Evolutionary conservation across 2,888 invertebrate genomes (phyloP).

Genomic region (Villa cingulata): DNA sequence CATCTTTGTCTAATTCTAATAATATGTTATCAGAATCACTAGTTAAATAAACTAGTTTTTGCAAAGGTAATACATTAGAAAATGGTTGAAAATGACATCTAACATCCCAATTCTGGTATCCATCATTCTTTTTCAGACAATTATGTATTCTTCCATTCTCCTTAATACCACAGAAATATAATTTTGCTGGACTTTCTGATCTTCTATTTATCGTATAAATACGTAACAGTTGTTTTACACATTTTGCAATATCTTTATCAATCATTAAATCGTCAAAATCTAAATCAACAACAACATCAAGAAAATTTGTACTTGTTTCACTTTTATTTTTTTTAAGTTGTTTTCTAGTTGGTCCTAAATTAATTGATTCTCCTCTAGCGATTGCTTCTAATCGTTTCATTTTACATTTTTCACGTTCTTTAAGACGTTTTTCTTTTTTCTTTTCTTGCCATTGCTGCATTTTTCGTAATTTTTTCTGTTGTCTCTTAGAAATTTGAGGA

Average conservation of each 20-base stretch:
- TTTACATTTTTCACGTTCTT: slow-evolving; percentile 58
- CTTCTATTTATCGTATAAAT: slow-evolving; percentile 86
- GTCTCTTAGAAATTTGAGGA: slow-evolving; percentile 38
- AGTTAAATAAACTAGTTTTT: slow-evolving; percentile 76
- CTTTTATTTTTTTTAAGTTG: slow-evolving; percentile 59
- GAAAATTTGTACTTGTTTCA: slow-evolving; percentile 49
- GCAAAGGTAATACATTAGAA: slow-evolving; percentile 55
- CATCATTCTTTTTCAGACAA: slow-evolving; percentile 67
- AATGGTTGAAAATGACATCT: slow-evolving; percentile 55
- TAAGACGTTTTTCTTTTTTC: slow-evolving; percentile 54
- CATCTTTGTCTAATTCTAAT: slow-evolving; percentile 54
- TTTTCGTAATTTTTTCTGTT: slow-evolving; percentile 53
- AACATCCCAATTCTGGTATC: slow-evolving; percentile 88
- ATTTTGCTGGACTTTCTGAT: slow-evolving; percentile 61
- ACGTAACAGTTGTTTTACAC: slow-evolving; percentile 77
- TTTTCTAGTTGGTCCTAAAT: slow-evolving; percentile 61
- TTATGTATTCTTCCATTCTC: slow-evolving; percentile 51
- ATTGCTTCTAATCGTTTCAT: slow-evolving; percentile 54
- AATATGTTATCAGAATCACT: slow-evolving; percentile 88
- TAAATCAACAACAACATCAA: slow-evolving; percentile 68
- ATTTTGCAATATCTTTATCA: slow-evolving; percentile 74
- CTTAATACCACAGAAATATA: slow-evolving; percentile 67
- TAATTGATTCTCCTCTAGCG: slow-evolving; percentile 51
- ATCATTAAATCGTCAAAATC: slow-evolving; percentile 87
- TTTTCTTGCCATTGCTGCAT: slow-evolving; percentile 58